Evolutionary conservation across 2,888 invertebrate genomes (phyloP).

Genomic region (Limenitis arthemis): DNA sequence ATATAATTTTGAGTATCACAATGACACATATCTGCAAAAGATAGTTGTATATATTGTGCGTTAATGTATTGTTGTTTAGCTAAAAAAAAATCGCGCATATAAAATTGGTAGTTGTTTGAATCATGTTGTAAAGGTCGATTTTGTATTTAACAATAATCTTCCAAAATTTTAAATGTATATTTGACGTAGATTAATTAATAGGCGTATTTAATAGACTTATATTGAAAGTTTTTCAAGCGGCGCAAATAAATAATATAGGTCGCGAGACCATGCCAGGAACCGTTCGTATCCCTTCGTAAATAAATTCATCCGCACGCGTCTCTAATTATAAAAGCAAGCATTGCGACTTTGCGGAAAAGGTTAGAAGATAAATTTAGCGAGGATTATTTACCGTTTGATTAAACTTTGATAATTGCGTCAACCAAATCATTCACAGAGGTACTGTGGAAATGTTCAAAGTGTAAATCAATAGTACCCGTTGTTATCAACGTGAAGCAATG

Average conservation of each 20-base stretch:
- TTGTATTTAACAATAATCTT: too few species aligned
- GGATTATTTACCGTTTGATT: slow-evolving; percentile 13
- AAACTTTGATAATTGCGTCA: slow-evolving; percentile 7
- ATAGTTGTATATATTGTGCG: too few species aligned
- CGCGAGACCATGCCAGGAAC: slow-evolving; percentile 45
- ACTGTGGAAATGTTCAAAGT: not conserved
- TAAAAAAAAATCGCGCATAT: too few species aligned
- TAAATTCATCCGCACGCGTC: slow-evolving; percentile 44
- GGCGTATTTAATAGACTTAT: not conserved
- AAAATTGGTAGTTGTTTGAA: too few species aligned
- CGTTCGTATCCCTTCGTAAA: slow-evolving; percentile 44
- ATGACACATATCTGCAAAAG: too few species aligned
- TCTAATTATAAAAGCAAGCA: slow-evolving; percentile 42
- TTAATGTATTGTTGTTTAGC: too few species aligned
- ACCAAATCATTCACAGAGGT: not conserved
- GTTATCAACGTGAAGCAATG: slow-evolving; percentile 19
- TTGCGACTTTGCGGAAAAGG: slow-evolving; percentile 23
- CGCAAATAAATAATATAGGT: slow-evolving; percentile 40
- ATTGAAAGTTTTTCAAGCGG: slow-evolving; percentile 14
- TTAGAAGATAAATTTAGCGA: slow-evolving; percentile 17
- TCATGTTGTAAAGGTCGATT: too few species aligned
- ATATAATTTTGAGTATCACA: too few species aligned
- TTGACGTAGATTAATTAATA: too few species aligned
- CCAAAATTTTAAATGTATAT: too few species aligned
- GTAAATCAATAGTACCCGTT: slow-evolving; percentile 12